Evolutionary conservation across 2,888 invertebrate species (phyloP).

Genomic region (Orthosia incerta): DNA sequence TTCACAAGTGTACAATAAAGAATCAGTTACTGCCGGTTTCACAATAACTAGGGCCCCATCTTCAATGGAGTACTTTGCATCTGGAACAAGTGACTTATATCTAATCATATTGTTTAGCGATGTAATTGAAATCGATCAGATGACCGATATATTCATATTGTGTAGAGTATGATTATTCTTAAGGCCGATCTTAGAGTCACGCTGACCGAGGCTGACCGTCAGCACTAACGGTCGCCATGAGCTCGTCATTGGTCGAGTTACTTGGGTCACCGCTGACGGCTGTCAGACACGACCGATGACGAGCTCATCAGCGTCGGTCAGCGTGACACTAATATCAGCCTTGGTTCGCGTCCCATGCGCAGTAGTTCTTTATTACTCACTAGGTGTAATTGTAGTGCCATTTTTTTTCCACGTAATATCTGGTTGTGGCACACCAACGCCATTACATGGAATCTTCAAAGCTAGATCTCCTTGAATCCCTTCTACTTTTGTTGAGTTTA

Average conservation of each 20-base stretch:
- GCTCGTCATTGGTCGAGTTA: too few species aligned
- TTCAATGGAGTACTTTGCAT: conserved; percentile 37
- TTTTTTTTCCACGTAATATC: conserved; percentile 41
- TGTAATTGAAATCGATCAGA: neutral
- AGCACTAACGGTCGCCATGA: too few species aligned
- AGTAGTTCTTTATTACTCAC: conserved; percentile 31
- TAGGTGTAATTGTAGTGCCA: conserved; percentile 18
- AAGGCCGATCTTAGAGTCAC: too few species aligned
- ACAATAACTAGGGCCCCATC: conserved; percentile 45
- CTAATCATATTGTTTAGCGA: neutral
- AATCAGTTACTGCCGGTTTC: conserved; percentile 36
- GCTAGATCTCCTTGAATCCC: conserved; percentile 39
- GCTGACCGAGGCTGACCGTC: too few species aligned
- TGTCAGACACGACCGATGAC: too few species aligned
- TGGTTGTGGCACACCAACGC: conserved; percentile 43
- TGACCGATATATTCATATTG: neutral
- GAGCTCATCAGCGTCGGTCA: too few species aligned
- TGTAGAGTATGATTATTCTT: neutral
- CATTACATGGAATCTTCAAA: conserved; percentile 50
- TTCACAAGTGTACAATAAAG: conserved; percentile 39
- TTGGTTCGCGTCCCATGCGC: too few species aligned
- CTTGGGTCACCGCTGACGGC: too few species aligned
- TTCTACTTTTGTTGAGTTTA: conserved; percentile 6
- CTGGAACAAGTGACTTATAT: conserved; percentile 31
- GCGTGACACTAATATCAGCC: too few species aligned